phyloP scores from a whole-genome alignment of 2,113 vertebrate genomes.

The Oncorhynchus nerka region DNA sequence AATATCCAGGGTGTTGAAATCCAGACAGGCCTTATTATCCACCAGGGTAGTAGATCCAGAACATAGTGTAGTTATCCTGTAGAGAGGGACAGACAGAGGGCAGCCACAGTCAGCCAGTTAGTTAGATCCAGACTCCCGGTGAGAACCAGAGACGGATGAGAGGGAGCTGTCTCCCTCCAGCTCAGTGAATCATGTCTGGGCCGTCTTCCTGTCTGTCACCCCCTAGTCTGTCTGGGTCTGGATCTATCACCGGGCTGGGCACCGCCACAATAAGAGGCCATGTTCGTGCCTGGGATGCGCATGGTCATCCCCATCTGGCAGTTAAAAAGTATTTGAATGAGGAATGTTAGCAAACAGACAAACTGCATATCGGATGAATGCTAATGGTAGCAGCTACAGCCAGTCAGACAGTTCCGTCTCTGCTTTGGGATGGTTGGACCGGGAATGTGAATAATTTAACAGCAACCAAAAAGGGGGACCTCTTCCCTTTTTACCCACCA shows the following conservation, averaged over 20 bases:
- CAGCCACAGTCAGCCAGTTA: constrained; percentile 37
- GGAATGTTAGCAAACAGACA: constrained; percentile 71
- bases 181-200: background rate
- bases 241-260: constrained; percentile 57
- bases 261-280: constrained; percentile 82
- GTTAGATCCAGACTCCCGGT: constrained; percentile 68
- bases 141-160: constrained; percentile 59
- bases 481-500: constrained; percentile 48
- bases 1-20: constrained; percentile 26
- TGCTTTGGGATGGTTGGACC: constrained; percentile 64
- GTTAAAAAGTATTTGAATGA: constrained; percentile 94
- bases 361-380: constrained; percentile 86
- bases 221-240: constrained; percentile 57
- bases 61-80: constrained; percentile 41
- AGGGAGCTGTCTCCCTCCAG: constrained; percentile 51
- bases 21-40: constrained; percentile 11
- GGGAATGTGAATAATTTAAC: constrained; percentile 89
- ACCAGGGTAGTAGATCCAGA: constrained; percentile 23
- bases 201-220: constrained; percentile 41
- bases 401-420: constrained; percentile 77
- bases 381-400: constrained; percentile 68
- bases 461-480: constrained; percentile 66
- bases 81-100: constrained; percentile 57
- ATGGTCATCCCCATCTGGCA: constrained; percentile 86
- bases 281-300: constrained; percentile 79